Conservation (phyloP, 1,140 invertebrate species). For the Drosophila dunni region DNA sequence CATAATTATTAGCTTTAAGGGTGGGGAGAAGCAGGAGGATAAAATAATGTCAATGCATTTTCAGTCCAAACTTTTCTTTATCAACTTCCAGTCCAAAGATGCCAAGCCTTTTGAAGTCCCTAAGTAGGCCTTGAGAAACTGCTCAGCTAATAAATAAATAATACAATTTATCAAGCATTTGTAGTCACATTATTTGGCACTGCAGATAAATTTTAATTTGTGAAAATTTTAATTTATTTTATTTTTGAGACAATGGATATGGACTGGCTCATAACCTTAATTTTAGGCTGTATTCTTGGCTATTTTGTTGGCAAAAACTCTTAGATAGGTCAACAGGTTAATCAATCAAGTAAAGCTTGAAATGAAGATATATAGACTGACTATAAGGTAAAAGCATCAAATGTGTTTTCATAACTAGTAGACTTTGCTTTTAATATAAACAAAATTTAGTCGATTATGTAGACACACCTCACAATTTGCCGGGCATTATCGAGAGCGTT, state of each 20-base stretch:
- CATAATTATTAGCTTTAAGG: no score
- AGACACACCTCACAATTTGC: constrained; percentile 6
- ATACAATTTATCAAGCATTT: no score
- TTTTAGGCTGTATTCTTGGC: constrained; percentile 54
- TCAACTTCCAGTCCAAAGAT: no score
- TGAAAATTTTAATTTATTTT: neutral
- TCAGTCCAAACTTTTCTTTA: no score
- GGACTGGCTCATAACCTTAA: constrained; percentile 43
- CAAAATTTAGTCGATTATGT: constrained; percentile 5
- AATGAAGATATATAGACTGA: constrained; percentile 1
- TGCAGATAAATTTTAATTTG: constrained; percentile 1
- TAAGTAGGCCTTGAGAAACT: neutral
- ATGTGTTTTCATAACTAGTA: constrained; percentile 6
- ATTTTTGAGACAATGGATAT: constrained; percentile 47
- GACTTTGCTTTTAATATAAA: constrained; percentile 19
- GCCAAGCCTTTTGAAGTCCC: no score
- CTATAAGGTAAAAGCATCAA: neutral
- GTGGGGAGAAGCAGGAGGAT: no score
- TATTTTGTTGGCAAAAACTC: constrained; percentile 44
- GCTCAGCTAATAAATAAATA: neutral
- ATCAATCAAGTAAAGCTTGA: neutral
- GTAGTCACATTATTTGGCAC: no score
- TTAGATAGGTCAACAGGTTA: neutral
- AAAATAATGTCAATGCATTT: no score
- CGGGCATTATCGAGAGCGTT: neutral